Evolutionary conservation across 1,140 invertebrate genomes (phyloP), one percentile per base, ranked within the genome.

Genomic region (Bombus soroeensis): DNA sequence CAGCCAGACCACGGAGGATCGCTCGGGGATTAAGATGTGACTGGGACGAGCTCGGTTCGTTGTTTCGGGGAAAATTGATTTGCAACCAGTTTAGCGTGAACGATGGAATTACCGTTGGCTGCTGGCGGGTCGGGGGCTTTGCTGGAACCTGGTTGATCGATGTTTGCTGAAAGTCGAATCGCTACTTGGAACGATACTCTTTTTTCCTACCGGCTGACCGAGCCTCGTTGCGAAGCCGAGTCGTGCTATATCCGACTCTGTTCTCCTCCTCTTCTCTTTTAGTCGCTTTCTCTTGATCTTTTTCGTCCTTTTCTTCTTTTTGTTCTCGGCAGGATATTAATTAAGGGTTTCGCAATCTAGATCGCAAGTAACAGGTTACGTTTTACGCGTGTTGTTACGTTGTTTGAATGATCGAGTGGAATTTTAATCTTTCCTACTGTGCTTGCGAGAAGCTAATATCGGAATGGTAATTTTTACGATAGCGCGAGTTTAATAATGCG

Each of bases 61-160:
- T 72, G 76, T 84, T 71, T 84, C 75, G 64, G 53, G 62, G 83
- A 80, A 84, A 84, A 84, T 84, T 84, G 83, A 84, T 84, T 84
- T 62, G 66, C 47, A 25, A 64, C 22, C 47, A 32, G 47, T 57
- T 83, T 28, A 34, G 43, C 82, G 66, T 80, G 83, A 71, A 79
- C 66, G 66, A 84, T 80, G 75, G 75, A 79, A 84, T 84, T 84
- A 84, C 53, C 75, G 74, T 34, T 74, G 70, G 34, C 32, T n/a
- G 75, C 6, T 76, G 47, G 8, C 2, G 74, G 74, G 12, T 18
- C 22, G 10, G 18, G 12, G 32, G 32, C 41, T 39, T 39, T 22
- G 34, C 15, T 18, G 37, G 39, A 64, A 78, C 25, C 57, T 22
- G 41, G 64, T 66, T 80, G 41, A 80, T 70, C 77, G 77, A 79